These are phyloP conservation scores for Drosophila yakuba DNA, from an alignment of 1,140 invertebrate species.

Conservation along the genomic window DNA sequence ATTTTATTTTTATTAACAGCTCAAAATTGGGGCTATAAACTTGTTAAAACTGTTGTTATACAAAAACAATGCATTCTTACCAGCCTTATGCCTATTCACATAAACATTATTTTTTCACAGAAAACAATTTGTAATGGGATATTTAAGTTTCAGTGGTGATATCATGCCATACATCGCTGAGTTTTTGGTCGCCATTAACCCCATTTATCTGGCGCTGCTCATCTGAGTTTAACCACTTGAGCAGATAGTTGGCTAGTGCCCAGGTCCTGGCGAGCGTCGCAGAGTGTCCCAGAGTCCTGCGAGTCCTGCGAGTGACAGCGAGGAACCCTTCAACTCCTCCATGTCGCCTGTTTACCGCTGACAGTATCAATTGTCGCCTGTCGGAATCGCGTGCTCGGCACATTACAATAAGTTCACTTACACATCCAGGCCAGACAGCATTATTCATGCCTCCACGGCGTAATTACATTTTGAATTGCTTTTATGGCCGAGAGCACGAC, in stretches of 20 bases:
- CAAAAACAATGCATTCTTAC: no score
- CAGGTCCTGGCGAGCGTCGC: slow-evolving; percentile 8
- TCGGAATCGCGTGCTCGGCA: slow-evolving; percentile 63
- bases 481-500: slow-evolving; percentile 66
- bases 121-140: no score
- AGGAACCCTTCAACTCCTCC: slow-evolving; percentile 35
- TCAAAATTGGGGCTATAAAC: no score
- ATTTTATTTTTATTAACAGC: no score
- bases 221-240: slow-evolving; percentile 56
- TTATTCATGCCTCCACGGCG: slow-evolving; percentile 77
- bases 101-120: no score
- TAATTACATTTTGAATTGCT: slow-evolving; percentile 83
- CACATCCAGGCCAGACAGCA: slow-evolving; percentile 74
- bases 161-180: slow-evolving; percentile 1
- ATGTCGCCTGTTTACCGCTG: slow-evolving; percentile 24
- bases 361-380: slow-evolving; percentile 59
- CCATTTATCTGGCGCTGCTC: slow-evolving; percentile 39
- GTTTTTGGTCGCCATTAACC: slow-evolving; percentile 66
- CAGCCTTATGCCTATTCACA: no score
- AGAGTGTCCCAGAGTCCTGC: not conserved
- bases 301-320: slow-evolving; percentile 44
- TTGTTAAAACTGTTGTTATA: no score
- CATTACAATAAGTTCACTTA: slow-evolving; percentile 80
- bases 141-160: not conserved
- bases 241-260: slow-evolving; percentile 44